phyloP scores from a whole-genome alignment of 2,888 invertebrate genomes.

The Perizoma affinitatum region DNA sequence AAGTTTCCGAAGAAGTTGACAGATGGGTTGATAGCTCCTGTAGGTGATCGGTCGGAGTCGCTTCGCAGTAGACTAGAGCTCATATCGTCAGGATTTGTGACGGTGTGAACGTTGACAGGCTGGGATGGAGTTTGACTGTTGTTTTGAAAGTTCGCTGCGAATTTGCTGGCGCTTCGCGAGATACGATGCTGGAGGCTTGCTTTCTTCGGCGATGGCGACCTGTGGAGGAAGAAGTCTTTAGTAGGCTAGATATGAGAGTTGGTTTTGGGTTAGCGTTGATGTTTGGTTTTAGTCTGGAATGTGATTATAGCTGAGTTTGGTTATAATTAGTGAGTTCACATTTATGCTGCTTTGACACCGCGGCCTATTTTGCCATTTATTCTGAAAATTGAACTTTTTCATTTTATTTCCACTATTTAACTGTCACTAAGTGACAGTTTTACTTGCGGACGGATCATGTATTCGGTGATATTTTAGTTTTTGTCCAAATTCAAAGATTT shows the following conservation, averaged over 20 bases:
- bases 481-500: too few relatives aligned
- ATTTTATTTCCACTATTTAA: too few relatives aligned
- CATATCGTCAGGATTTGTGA: constrained; percentile 88
- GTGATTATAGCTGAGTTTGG: background rate
- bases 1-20: constrained; percentile 93
- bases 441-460: too few relatives aligned
- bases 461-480: too few relatives aligned
- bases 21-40: constrained; percentile 75
- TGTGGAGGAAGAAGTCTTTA: constrained; percentile 44
- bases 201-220: constrained; percentile 76
- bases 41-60: constrained; percentile 76
- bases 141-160: constrained; percentile 76
- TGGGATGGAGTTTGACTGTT: constrained; percentile 62
- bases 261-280: constrained; percentile 15
- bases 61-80: constrained; percentile 87
- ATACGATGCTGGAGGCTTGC: constrained; percentile 72
- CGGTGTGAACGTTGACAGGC: constrained; percentile 76
- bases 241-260: constrained; percentile 5
- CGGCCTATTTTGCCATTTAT: too few relatives aligned
- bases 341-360: too few relatives aligned
- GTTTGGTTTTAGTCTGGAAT: constrained; percentile 2
- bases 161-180: constrained; percentile 76
- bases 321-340: background rate
- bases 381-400: too few relatives aligned
- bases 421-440: too few relatives aligned